Evolutionary conservation across 2,888 invertebrate species (phyloP), one percentile per base, ranked within the genome.

Genomic region (Hofmannophila pseudospretella): DNA sequence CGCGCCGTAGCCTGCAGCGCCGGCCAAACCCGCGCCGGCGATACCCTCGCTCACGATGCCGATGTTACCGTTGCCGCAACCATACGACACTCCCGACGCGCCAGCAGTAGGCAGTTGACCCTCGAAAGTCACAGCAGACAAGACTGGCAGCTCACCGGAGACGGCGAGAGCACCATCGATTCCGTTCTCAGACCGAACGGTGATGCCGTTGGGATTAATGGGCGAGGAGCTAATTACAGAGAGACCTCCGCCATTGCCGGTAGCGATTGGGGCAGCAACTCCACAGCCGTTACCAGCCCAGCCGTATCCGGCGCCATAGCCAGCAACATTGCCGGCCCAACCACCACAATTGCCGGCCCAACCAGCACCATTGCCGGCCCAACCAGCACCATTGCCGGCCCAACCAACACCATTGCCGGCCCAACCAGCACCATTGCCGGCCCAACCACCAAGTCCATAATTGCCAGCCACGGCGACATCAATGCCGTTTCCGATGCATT

Each of bases 91-190:
- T n/a, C 23, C 23, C 8, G 62, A 60, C 14, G 48, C 41, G 0
- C 65, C 64, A 7, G 42, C 35, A 3, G 56, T 54, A 1, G 61
- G 54, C 11, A 64, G 26, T 0, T 45, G 36, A 0, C 67, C 69
- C 41, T 65, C 61, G 14, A 69, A 32, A 20, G 55, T 56, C 1
- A 67, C 67, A 4, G 68, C 59, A 2, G 64, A 62, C 4, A 70
- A 26, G 54, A 65, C 67, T 0, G 70, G 70, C n/a, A 70, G 36
- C 27, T 65, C 44, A 0, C 69, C 70, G 32, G 44, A 46, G 0
- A 67, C 58, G 2, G 49, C 41, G 9, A 69, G 30, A 2, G 51
- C 43, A 0, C 71, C 71, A 33, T 67, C 61, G 1, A 68, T 48
- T 12, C 55, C 43, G 27, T 62, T 59, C 19, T 70, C 70, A 7